phyloP scores from a whole-genome alignment of 2,797 vertebrate genomes.

The Dryobates pubescens region DNA sequence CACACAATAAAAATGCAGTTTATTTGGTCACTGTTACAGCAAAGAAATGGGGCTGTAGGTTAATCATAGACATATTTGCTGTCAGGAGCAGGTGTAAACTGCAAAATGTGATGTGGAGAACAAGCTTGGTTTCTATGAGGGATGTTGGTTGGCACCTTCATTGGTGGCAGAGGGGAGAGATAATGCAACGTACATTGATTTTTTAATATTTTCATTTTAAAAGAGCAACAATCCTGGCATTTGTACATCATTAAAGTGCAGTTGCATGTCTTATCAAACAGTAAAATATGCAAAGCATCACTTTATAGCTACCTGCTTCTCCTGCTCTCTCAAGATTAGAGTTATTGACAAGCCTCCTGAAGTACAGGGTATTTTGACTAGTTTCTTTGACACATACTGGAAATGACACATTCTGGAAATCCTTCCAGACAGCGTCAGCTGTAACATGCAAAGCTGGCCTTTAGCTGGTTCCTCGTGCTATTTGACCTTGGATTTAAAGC shows the following conservation, averaged over 20 bases:
- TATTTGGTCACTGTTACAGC: background rate
- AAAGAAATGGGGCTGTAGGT: background rate
- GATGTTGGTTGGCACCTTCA: background rate
- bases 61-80: background rate
- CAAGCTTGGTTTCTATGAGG: fast-evolving
- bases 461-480: constrained; percentile 26
- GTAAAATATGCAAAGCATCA: constrained; percentile 20
- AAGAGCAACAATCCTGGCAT: constrained; percentile 28
- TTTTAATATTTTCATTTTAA: constrained; percentile 41
- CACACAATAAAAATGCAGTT: background rate
- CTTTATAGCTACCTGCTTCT: constrained; percentile 14
- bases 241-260: constrained; percentile 27
- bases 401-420: constrained; percentile 22
- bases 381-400: background rate
- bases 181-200: constrained; percentile 24
- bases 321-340: background rate
- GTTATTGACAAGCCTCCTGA: background rate
- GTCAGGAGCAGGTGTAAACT: background rate
- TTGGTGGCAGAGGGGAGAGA: background rate
- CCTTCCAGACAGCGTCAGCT: background rate
- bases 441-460: constrained; percentile 38
- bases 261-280: constrained; percentile 17
- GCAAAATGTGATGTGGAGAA: background rate
- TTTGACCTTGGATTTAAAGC: constrained; percentile 55
- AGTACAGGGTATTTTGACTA: background rate